Evolutionary conservation across 1,140 invertebrate genomes (phyloP).

Genomic region (Babylonia areolata): DNA sequence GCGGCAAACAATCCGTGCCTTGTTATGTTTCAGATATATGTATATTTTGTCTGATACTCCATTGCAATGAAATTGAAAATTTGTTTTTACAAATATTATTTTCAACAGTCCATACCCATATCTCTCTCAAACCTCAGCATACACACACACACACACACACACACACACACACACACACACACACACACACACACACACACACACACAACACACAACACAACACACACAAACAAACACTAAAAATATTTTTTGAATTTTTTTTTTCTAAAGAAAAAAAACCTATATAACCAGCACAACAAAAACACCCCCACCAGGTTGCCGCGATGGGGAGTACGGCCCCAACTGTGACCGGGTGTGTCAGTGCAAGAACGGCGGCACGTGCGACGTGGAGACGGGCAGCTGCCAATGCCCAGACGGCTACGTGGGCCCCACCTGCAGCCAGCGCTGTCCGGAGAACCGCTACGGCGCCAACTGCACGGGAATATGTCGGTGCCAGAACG

Average conservation of each 20-base stretch:
- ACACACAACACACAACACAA: neutral
- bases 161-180: neutral
- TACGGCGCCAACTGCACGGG: conserved; percentile 68
- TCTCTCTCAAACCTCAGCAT: no score
- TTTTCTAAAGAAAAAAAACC: neutral
- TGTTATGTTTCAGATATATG: no score
- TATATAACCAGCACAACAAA: neutral
- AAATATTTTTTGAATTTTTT: no score
- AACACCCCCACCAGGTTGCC: conserved; percentile 57
- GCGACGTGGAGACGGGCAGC: conserved; percentile 58
- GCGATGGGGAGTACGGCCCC: conserved; percentile 60
- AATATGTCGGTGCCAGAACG: conserved; percentile 68
- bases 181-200: conserved; percentile 14
- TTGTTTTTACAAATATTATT: no score
- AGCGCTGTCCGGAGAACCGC: conserved; percentile 59
- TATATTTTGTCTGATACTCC: no score
- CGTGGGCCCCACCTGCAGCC: conserved; percentile 61
- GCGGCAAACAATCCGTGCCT: no score
- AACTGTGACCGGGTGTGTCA: conserved; percentile 66
- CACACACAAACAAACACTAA: neutral
- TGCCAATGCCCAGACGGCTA: conserved; percentile 64
- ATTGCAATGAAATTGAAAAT: no score
- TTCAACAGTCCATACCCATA: no score
- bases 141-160: neutral
- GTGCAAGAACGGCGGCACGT: conserved; percentile 76